Evolutionary conservation across 1,140 invertebrate species (phyloP).

Genomic region (Sitobion miscanthi): DNA sequence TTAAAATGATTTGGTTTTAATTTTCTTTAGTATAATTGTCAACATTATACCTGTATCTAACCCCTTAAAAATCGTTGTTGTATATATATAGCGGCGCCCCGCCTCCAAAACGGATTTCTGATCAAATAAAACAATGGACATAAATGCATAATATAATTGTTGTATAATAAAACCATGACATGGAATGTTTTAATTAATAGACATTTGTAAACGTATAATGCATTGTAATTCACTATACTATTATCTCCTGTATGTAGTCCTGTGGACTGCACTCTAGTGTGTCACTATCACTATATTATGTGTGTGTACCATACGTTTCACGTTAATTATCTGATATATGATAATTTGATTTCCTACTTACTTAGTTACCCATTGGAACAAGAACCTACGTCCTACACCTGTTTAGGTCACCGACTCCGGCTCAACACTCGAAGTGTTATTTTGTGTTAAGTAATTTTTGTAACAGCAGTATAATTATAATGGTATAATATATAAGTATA

Average conservation of each 20-base stretch:
- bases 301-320: neutral
- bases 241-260: neutral
- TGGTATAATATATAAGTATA: too few relatives aligned
- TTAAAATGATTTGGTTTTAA: neutral
- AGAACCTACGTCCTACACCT: neutral
- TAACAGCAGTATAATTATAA: neutral
- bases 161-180: neutral
- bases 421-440: neutral
- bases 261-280: too few relatives aligned
- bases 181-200: neutral
- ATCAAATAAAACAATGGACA: constrained; percentile 5
- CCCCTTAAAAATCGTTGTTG: neutral
- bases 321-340: constrained; percentile 15
- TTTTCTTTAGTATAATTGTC: neutral
- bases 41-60: neutral
- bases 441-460: neutral
- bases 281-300: too few relatives aligned
- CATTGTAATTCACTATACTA: neutral
- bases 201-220: neutral
- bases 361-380: neutral
- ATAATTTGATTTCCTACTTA: neutral
- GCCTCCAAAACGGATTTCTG: neutral
- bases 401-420: neutral
- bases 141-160: neutral
- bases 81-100: neutral